Percentiles rank a stretch among this genome's conserved stretches.
These are phyloP conservation scores for Antheraea yamamai DNA, from an alignment of 2,888 invertebrate genomes.

Conservation along the genomic window DNA sequence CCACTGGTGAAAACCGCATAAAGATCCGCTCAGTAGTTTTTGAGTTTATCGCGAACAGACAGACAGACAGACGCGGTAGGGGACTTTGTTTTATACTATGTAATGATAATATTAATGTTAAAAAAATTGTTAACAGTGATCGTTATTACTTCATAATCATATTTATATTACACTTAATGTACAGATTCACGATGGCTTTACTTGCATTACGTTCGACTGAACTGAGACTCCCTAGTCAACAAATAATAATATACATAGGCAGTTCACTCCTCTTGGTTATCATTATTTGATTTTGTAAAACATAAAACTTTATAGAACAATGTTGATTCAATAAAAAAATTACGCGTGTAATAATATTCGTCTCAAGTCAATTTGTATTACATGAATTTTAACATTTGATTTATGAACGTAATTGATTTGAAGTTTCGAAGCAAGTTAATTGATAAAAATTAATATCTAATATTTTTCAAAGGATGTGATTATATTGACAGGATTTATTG, in stretches of 20 bases:
- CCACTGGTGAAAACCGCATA: too few species aligned
- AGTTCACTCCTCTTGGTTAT: too few species aligned
- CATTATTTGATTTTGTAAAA: too few species aligned
- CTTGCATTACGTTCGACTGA: background rate
- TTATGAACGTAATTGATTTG: slow-evolving; percentile 12
- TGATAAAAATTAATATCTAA: background rate
- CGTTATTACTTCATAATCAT: background rate
- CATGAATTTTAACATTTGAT: slow-evolving; percentile 3
- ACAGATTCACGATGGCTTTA: background rate
- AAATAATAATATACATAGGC: background rate
- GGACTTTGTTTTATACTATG: too few species aligned
- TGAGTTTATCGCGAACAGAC: too few species aligned
- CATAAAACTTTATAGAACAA: too few species aligned
- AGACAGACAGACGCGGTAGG: too few species aligned
- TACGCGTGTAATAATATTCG: background rate
- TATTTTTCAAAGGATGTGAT: background rate
- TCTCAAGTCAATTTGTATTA: slow-evolving; percentile 3
- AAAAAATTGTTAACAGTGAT: too few species aligned
- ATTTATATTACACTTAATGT: background rate
- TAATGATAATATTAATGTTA: too few species aligned
- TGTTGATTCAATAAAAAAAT: background rate
- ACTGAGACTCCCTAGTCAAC: background rate
- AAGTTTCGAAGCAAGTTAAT: background rate
- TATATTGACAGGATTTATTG: slow-evolving; percentile 8
- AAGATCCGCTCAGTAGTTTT: too few species aligned